Evolutionary conservation across 2,113 vertebrate species (phyloP), one percentile per base, ranked within the genome.

Genomic region (Procavia capensis): DNA sequence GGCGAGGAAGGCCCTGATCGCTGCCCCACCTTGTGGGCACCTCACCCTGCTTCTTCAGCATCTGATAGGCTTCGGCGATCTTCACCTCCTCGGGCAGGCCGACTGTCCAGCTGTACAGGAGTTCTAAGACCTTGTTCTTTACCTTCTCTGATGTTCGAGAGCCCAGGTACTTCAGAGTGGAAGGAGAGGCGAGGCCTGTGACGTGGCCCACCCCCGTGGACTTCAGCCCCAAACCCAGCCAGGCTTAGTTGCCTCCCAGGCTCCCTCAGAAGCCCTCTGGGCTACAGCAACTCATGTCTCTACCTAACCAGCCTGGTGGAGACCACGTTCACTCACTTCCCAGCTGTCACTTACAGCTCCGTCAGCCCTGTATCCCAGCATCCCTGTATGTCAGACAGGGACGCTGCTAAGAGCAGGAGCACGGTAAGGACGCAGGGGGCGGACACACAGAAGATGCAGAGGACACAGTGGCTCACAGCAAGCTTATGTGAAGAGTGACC

Each of bases 31-130:
- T 0, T 9, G 20, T 59, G 41, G 79, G 19, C 4, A 8, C n/a
- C 98, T 98, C 94, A 99, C 99, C 99, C 98, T 99, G 99, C 96
- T 99, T 99, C 97, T 99, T 99, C 79, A 99, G 98, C 99, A 99
- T 99, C 97, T 99, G 99, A 98, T 99, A 99, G 50, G 99, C 99
- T 63, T 99, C 99, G 0, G 98, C 97, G 25, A 99, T 99, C 98
- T 99, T 99, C 95, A 98, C 98, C 95, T 99, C 99, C 9, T 99
- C 98, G 4, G 99, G 99, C 88, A 99, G 97, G 43, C 98, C 98
- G 14, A 99, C 75, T 0, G 99, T 99, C 99, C 99, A 99, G 98
- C 99, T 99, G 98, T 99, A 99, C 96, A 99, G 99, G 74, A 99
- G 98, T 98, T 99, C 99, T 96, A 99, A 90, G 95, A 99, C 99